Evolutionary conservation across 2,113 vertebrate species (phyloP).

Genomic region (Tetrax tetrax): DNA sequence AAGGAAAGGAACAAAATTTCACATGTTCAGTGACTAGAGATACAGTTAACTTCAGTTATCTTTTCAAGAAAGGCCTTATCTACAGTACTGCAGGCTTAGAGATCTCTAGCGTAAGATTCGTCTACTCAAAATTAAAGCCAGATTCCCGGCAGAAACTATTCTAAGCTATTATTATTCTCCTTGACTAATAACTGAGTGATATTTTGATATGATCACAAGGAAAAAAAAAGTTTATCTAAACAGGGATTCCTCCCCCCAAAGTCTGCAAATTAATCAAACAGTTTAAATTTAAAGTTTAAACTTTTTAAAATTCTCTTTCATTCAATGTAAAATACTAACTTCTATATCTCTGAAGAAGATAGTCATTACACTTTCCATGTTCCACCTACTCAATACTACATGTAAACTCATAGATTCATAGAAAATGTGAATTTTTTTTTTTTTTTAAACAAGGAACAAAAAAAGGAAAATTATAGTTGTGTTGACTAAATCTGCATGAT

Average conservation of each 20-base stretch:
- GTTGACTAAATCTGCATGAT: slow-evolving; percentile 10
- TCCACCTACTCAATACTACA: neutral
- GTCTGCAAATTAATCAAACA: neutral
- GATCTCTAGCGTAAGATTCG: neutral
- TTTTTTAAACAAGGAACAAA: neutral
- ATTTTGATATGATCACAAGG: neutral
- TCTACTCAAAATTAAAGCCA: neutral
- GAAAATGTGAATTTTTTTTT: neutral
- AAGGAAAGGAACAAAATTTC: neutral
- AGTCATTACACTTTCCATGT: neutral
- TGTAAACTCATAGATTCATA: neutral
- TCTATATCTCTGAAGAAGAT: neutral
- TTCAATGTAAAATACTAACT: neutral
- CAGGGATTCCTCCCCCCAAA: neutral
- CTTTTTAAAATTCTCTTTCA: neutral
- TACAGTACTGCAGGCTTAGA: neutral
- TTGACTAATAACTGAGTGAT: neutral
- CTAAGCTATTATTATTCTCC: neutral
- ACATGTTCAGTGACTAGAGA: neutral
- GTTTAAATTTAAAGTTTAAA: neutral
- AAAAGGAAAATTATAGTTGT: neutral
- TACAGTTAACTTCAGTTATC: neutral
- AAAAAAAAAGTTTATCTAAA: neutral
- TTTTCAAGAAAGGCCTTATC: neutral
- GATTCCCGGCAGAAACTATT: neutral